Evolutionary conservation across 2,797 vertebrate genomes (phyloP), one percentile per base, ranked within the genome.

Genomic region (Tapera naevia): DNA sequence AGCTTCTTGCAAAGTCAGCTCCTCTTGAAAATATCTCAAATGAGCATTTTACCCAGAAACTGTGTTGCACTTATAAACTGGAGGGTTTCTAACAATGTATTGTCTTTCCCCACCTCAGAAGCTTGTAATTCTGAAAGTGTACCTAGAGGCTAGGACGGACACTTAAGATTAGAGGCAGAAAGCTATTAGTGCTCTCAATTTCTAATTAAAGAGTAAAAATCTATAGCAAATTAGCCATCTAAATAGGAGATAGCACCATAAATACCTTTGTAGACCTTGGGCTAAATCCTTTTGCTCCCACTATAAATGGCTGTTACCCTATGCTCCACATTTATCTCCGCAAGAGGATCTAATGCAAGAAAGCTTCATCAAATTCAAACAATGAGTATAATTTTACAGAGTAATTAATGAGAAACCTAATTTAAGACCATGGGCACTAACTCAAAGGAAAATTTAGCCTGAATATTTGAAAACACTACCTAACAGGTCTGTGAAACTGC

Each of bases 131-230:
- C 64, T 78, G 78, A 89, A 87, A 93, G 74, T 53, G 48, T 67
- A 70, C 94, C 88, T 43, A 37, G 37, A 10, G 4, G 78, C 71
- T 91, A 91, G 48, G 71, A 80, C 1, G 1, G 74, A 74, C 85
- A n/a, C 89, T 89, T 80, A 41, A 86, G 85, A 96, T 86, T 87
- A 94, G 75, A 94, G 85, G 57, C 81, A 94, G 79, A 95, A 96
- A 94, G 89, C 67, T 93, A 95, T 94, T 95, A 94, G 83, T 80
- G 64, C 48, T 95, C 92, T 96, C 86, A 91, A 61, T 93, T 96
- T 96, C 94, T 94, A 96, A 95, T 95, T 95, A 95, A 95, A 53
- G 80, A 95, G 71, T 67, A 96, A 96, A 96, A 95, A 93, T 96
- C 93, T 93, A 95, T 93, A 95, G 83, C 86, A 95, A 92, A 95